phyloP scores from a whole-genome alignment of 2,888 invertebrate genomes.

The Agrochola lota region DNA sequence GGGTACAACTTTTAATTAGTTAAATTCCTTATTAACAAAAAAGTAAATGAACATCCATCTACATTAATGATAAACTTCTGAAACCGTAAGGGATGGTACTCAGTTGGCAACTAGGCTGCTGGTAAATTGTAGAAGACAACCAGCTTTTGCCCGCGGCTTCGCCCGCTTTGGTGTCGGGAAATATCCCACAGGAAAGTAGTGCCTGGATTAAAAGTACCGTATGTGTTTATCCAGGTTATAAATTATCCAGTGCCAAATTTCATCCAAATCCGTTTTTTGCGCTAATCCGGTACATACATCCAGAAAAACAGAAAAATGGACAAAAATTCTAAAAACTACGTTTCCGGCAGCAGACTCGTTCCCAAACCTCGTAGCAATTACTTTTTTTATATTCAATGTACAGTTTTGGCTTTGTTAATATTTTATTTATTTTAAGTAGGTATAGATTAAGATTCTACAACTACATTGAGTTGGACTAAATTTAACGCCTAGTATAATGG shows the following conservation, averaged over 20 bases:
- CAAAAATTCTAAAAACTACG: neutral
- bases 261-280: neutral
- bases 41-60: constrained; percentile 53
- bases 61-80: constrained; percentile 52
- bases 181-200: neutral
- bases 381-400: too few species aligned
- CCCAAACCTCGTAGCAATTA: too few species aligned
- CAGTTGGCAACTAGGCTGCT: constrained; percentile 1
- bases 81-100: neutral
- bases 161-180: neutral
- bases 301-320: neutral
- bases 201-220: neutral
- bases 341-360: neutral
- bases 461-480: too few species aligned
- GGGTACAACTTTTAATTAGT: constrained; percentile 64
- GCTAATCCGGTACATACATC: neutral
- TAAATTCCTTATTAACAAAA: constrained; percentile 64
- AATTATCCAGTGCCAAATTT: constrained; percentile 1
- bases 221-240: neutral
- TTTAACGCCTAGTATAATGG: too few species aligned
- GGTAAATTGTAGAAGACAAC: neutral
- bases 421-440: too few species aligned
- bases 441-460: too few species aligned
- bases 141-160: neutral
- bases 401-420: too few species aligned